phyloP scores from a whole-genome alignment of 2,113 vertebrate species.

The Corvus moneduloides region DNA sequence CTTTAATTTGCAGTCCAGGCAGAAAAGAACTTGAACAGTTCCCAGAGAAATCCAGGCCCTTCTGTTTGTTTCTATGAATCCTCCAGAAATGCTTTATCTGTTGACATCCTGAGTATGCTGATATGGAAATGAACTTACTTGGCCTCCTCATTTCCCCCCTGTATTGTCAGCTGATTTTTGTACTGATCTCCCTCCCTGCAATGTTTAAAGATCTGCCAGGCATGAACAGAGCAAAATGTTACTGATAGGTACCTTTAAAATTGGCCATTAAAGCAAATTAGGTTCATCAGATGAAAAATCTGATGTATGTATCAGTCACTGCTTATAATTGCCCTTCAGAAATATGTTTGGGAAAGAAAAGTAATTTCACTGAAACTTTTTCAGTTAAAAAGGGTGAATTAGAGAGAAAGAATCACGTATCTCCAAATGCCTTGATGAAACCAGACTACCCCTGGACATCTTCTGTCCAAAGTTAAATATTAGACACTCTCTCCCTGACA shows the following conservation, averaged over 20 bases:
- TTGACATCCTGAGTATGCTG: neutral
- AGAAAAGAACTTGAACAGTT: conserved; percentile 4
- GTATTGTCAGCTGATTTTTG: neutral
- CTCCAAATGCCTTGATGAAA: neutral
- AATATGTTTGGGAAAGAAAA: neutral
- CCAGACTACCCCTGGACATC: neutral
- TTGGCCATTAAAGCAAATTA: neutral
- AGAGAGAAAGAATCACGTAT: neutral
- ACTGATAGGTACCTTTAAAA: neutral
- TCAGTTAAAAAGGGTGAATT: neutral
- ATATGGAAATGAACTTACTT: conserved; percentile 1
- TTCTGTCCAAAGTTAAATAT: conserved; percentile 35
- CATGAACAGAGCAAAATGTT: neutral
- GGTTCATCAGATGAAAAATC: neutral
- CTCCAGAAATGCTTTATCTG: conserved; percentile 21
- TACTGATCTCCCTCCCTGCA: neutral
- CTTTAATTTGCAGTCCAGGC: conserved; percentile 16
- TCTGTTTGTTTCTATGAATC: conserved; percentile 13
- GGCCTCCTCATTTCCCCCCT: neutral
- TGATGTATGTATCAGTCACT: neutral
- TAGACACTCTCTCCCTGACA: neutral
- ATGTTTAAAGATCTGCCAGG: neutral
- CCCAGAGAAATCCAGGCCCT: neutral
- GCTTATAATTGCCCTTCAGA: neutral
- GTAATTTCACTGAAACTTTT: neutral